Evolutionary conservation across 2,797 vertebrate species (phyloP), one percentile per base, ranked within the genome.

Genomic region (Gymnoscopelus microlampas): DNA sequence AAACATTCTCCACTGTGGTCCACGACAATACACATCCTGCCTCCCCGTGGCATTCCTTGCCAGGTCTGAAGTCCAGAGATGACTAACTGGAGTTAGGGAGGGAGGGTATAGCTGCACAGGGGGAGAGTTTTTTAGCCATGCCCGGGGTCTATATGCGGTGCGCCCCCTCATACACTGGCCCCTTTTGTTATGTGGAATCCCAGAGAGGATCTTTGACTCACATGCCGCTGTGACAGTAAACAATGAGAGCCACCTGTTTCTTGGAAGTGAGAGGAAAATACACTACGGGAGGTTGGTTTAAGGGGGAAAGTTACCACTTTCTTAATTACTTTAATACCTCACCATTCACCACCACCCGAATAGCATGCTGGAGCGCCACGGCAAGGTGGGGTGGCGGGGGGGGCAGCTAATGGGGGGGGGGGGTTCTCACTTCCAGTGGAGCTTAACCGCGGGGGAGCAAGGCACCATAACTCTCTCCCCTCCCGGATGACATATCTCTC

Each of bases 11-110:
- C 5, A 32, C 81, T 79, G 76, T 69, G 81, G 58, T 76, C 75
- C 81, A 66, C 74, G 56, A 88, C 85, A 91, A 86, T 79, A 82
- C 88, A 90, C 87, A 87, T 88, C 89, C 88, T 84, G 78, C 80
- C 71, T 14, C 69, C 73, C 63, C 74, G n/a, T 77, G 85, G 69
- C 76, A 84, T 91, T 85, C 77, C 79, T 80, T 63, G 77, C 70
- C 74, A 68, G 72, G 71, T 63, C 74, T 10, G 68, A 68, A 64
- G 66, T 63, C 68, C 62, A 66, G 62, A 70, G 64, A 78, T 79
- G 81, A 81, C 73, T 74, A 76, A 79, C 56, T 63, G 68, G 14
- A 79, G 77, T 58, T 68, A 14, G 3, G 58, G 50, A 47, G 72
- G 51, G 53, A 32, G 60, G 24, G 7, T 44, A 35, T 35, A 35